Evolutionary conservation across 2,113 vertebrate species (phyloP).

Genomic region (Ariopsis seemanni): DNA sequence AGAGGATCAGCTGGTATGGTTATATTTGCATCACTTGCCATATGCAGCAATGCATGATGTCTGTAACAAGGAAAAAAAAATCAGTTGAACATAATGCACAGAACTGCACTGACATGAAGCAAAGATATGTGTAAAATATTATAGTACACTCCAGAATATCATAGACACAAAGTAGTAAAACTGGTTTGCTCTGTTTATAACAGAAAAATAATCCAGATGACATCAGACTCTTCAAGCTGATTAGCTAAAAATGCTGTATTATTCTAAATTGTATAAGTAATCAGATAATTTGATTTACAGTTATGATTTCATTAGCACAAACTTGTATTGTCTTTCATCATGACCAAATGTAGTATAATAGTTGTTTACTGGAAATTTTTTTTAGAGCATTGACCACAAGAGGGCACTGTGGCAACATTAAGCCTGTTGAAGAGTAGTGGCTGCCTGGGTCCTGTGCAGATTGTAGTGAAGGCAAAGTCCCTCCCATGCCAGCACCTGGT

Average conservation of each 20-base stretch:
- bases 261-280: neutral
- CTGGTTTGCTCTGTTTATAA: neutral
- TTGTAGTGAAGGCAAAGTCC: no score
- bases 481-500: no score
- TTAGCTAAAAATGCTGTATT: neutral
- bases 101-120: no score
- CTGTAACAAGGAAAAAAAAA: no score
- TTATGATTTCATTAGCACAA: neutral
- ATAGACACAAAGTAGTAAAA: no score
- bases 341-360: no score
- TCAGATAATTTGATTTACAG: neutral
- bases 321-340: neutral
- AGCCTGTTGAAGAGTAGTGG: neutral
- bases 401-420: neutral
- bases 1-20: no score
- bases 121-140: neutral
- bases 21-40: no score
- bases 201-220: neutral
- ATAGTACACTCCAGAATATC: no score
- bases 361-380: neutral
- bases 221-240: neutral
- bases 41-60: no score
- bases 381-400: neutral
- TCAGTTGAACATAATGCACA: no score
- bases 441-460: neutral